Conservation (phyloP, 2,797 vertebrate genomes). For the Peromyscus melanophrys region DNA sequence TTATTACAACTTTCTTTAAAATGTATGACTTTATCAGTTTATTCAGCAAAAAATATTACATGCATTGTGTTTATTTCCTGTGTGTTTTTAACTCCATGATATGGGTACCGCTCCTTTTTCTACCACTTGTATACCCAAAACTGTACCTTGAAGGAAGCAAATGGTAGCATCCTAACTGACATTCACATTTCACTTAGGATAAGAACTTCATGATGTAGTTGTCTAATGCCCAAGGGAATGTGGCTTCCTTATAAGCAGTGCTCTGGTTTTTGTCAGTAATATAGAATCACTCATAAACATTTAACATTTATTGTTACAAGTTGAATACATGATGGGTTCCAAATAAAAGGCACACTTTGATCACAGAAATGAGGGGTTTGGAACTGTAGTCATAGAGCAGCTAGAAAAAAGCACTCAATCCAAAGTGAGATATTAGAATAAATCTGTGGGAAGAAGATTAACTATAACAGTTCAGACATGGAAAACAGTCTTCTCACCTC, state of each 20-base stretch:
- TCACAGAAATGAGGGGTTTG: not conserved
- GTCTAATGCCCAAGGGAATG: not conserved
- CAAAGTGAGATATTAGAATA: not conserved
- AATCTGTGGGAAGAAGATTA: not conserved
- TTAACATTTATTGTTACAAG: conserved; percentile 6
- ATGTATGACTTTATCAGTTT: not conserved
- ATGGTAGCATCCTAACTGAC: not conserved
- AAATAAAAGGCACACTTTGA: not conserved
- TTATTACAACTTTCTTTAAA: not conserved
- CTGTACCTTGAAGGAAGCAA: not conserved
- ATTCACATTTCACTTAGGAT: not conserved
- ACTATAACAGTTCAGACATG: not conserved
- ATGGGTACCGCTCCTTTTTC: not conserved
- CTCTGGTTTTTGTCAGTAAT: not conserved
- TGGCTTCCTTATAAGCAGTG: not conserved
- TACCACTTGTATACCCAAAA: not conserved
- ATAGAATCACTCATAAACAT: not conserved
- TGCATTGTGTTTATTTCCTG: not conserved
- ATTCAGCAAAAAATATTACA: not conserved
- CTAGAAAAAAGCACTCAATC: not conserved
- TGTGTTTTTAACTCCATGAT: not conserved
- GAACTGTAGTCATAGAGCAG: not conserved
- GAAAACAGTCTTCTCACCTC: not conserved
- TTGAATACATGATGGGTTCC: not conserved
- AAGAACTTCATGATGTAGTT: not conserved